Evolutionary conservation across 2,797 vertebrate species (phyloP), one percentile per base, ranked within the genome.

Genomic region (Acomys russatus): DNA sequence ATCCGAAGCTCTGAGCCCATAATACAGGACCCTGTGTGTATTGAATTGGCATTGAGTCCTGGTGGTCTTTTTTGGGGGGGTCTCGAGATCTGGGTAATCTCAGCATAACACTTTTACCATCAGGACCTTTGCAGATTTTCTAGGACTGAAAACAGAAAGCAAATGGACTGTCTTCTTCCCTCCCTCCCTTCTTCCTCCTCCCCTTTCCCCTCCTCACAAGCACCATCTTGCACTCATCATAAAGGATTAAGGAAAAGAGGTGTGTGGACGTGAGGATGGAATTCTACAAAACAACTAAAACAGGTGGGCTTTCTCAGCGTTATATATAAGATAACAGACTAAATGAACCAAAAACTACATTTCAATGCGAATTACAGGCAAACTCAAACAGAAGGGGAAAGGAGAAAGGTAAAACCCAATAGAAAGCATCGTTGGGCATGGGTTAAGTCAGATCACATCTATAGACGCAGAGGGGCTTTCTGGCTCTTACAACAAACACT

Each of bases 311-410:
- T 0, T 20, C 23, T 0, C 15, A 59, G 15, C 54, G 68, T 49
- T 33, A 68, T n/a, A 90, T 33, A 63, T 9, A 73, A 56, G 44
- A 49, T 73, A 82, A 87, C 54, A 92, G 59, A 88, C 44, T 70
- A 49, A 90, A 94, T 79, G 64, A 97, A 85, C 64, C 74, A 88
- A 80, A 95, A 78, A 82, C 17, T 82, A 28, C 10, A 44, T 35
- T 85, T 82, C 89, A 70, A 89, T 17, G 59, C 49, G 35, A 73
- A 83, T 44, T 74, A 78, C 0, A 6, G 83, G 80, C 44, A 95
- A 74, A 92, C 25, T 63, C 25, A 23, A 96, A 90, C 59, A 56
- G 35, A 88, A 78, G 12, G 18, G 10, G 77, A 61, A 92, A 54
- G 82, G 64, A 64, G 95, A 90, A 71, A 94, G 23, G 30, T 20